phyloP scores from a whole-genome alignment of 2,113 vertebrate genomes.

The Gulo gulo region DNA sequence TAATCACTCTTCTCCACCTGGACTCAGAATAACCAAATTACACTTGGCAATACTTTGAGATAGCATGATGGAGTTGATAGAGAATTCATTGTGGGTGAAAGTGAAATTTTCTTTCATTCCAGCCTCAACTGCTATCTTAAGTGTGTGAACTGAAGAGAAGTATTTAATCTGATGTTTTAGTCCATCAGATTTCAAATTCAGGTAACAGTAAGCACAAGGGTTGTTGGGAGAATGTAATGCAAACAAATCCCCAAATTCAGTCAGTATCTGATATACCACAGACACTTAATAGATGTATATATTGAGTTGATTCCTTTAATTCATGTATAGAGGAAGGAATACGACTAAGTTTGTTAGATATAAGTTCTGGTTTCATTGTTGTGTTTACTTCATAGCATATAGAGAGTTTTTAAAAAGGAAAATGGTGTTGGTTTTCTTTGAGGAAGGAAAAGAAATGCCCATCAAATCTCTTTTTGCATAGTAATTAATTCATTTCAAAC shows the following conservation, averaged over 20 bases:
- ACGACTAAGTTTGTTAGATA: background rate
- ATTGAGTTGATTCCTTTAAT: background rate
- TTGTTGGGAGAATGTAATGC: background rate
- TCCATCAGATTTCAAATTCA: background rate
- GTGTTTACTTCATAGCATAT: background rate
- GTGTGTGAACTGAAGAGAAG: background rate
- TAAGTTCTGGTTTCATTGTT: background rate
- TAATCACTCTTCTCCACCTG: background rate
- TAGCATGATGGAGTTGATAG: background rate
- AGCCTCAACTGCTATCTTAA: background rate
- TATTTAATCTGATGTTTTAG: background rate
- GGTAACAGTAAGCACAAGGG: background rate
- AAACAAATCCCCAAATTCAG: background rate
- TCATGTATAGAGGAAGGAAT: background rate
- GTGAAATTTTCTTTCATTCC: background rate
- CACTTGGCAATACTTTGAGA: background rate
- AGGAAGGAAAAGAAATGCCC: background rate
- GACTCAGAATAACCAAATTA: background rate
- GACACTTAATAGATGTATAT: background rate
- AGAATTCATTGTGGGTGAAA: background rate
- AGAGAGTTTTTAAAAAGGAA: background rate
- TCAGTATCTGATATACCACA: background rate
- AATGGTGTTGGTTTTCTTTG: background rate
- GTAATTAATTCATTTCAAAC: background rate
- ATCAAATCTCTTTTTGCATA: background rate